Evolutionary conservation across 1,140 invertebrate species (phyloP), one percentile per base, ranked within the genome.

Genomic region (Argopecten irradians): DNA sequence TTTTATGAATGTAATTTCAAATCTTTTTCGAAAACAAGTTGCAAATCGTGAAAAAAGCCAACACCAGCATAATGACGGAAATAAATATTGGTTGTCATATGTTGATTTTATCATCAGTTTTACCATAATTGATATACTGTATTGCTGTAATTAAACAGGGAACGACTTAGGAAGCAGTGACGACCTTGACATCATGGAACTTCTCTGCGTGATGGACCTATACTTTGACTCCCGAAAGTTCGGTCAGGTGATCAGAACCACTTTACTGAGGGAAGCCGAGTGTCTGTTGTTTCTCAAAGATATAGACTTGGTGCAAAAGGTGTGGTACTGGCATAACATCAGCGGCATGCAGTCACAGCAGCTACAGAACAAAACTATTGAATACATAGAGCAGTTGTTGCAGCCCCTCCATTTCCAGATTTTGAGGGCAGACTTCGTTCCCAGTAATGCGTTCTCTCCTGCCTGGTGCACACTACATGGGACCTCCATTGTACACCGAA

Each of bases 321-420:
- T 71, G 55, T 71, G 55, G 55, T 71, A 71, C 16, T 71, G 55
- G 55, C 55, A 71, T 71, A 71, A 71, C 55, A 71, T 71, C 3
- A 71, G 55, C n/a, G 55, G 55, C 22, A 28, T 71, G 55, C 55
- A 71, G n/a, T 71, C 55, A 8, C 55, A 71, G n/a, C 55, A 71
- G n/a, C 28, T 71, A n/a, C 55, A 71, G 55, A 71, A 71, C 55
- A 85, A 86, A 34, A 85, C 85, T 0, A 36, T 43, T 8, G 41
- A 85, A 28, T 13, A 88, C 43, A 88, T 88, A 34, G 88, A 85
- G 32, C 22, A 83, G 9, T 9, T 71, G 19, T 14, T 88, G 28
- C 46, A 43, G 9, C n/a, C 39, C 19, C 34, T 86, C 2, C 82
- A 41, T 83, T 85, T 88, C 7, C 85, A 85, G 34, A 33, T 88